Conservation (phyloP, 2,888 invertebrate genomes). For the Caprella mutica region DNA sequence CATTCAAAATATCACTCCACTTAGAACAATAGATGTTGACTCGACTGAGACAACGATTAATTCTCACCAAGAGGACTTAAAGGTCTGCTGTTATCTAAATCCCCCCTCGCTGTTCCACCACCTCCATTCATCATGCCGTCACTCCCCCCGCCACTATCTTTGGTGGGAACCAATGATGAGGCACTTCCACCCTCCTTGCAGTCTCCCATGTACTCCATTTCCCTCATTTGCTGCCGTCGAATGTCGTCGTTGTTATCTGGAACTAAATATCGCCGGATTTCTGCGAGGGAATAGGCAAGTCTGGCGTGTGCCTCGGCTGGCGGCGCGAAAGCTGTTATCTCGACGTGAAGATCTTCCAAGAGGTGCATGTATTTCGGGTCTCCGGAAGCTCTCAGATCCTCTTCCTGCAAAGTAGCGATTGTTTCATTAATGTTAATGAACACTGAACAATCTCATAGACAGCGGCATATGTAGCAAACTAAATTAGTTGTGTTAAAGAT, state of each 20-base stretch:
- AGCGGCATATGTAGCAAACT: no score
- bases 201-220: conserved; percentile 49
- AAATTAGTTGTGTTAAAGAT: no score
- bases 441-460: no score
- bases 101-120: conserved; percentile 24
- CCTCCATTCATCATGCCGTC: conserved; percentile 15
- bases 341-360: conserved; percentile 67
- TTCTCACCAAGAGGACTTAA: neutral
- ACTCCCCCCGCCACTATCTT: conserved; percentile 14
- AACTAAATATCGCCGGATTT: conserved; percentile 46
- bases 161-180: neutral
- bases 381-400: conserved; percentile 43
- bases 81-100: neutral
- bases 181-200: conserved; percentile 13
- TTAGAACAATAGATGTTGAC: no score
- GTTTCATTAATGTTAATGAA: no score
- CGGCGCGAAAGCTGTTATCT: conserved; percentile 73
- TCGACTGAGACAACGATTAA: no score
- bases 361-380: conserved; percentile 83
- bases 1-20: no score
- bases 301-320: conserved; percentile 81
- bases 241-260: conserved; percentile 88
- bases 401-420: conserved; percentile 32
- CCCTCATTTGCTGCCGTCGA: conserved; percentile 69
- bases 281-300: conserved; percentile 70